Percentiles rank a stretch among this genome's conserved stretches.
Conservation (phyloP, 1,140 invertebrate species). For the Orchestia grillus region DNA sequence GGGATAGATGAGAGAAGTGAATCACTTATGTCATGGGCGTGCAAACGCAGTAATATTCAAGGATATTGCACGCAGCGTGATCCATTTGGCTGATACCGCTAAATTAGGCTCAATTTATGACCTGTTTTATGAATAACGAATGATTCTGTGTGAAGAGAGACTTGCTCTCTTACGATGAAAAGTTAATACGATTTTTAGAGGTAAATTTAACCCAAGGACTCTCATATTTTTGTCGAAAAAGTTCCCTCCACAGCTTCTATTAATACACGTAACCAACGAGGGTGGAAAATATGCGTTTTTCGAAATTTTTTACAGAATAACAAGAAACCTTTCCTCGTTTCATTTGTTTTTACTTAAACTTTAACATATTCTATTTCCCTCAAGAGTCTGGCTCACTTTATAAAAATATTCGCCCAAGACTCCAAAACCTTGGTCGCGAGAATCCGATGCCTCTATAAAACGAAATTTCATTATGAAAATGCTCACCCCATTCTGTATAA, state of each 20-base stretch:
- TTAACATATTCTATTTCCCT: background rate
- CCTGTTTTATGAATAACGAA: background rate
- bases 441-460: constrained; percentile 4
- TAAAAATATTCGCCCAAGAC: background rate
- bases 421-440: background rate
- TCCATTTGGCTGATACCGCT: background rate
- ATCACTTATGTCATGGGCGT: background rate
- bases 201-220: background rate
- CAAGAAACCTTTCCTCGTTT: background rate
- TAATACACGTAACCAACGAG: background rate
- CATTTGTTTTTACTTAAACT: background rate
- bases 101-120: background rate
- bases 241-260: background rate
- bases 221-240: no score
- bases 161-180: background rate
- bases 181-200: background rate
- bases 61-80: background rate
- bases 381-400: background rate
- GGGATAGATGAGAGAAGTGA: background rate
- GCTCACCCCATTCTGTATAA: background rate
- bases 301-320: background rate
- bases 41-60: background rate
- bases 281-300: background rate
- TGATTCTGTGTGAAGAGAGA: background rate
- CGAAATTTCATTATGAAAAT: constrained; percentile 35